phyloP scores from a whole-genome alignment of 2,888 invertebrate genomes.

The Neria commutata region DNA sequence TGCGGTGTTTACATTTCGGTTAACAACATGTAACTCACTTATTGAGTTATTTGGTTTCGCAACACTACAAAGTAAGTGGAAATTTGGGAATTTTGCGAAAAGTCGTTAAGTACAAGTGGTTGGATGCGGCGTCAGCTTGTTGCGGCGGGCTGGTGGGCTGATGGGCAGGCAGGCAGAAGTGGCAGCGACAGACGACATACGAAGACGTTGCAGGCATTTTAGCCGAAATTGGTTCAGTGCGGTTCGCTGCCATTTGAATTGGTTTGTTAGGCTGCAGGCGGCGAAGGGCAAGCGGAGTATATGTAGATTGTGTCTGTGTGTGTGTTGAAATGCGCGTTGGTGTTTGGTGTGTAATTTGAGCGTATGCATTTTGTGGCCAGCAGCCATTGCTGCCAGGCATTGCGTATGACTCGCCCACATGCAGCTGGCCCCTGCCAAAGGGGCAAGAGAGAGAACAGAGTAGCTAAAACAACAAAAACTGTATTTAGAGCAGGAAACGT shows the following conservation, averaged over 20 bases:
- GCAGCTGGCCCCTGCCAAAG: neutral
- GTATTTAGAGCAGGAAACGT: no score
- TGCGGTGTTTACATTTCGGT: conserved; percentile 46
- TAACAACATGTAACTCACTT: conserved; percentile 47
- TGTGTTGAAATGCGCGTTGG: neutral
- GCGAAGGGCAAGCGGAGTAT: neutral
- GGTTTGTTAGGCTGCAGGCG: neutral
- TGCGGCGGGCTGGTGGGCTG: no score
- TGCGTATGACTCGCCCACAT: conserved; percentile 13
- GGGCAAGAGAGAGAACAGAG: neutral
- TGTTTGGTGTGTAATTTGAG: conserved; percentile 6
- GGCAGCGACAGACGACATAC: neutral
- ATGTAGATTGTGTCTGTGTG: conserved; percentile 11
- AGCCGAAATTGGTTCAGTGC: conserved; percentile 2
- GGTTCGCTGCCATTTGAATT: neutral
- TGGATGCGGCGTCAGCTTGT: neutral
- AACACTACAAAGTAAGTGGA: conserved; percentile 25
- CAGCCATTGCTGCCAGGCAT: conserved; percentile 23
- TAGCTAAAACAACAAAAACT: no score
- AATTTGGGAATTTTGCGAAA: conserved; percentile 27
- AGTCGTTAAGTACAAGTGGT: conserved; percentile 31
- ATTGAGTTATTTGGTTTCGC: conserved; percentile 42
- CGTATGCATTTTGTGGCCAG: no score
- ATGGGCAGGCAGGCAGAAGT: conserved; percentile 5
- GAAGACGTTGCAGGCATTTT: neutral